Evolutionary conservation across 2,113 vertebrate species (phyloP), one percentile per base, ranked within the genome.

Genomic region (Oryzias curvinotus): DNA sequence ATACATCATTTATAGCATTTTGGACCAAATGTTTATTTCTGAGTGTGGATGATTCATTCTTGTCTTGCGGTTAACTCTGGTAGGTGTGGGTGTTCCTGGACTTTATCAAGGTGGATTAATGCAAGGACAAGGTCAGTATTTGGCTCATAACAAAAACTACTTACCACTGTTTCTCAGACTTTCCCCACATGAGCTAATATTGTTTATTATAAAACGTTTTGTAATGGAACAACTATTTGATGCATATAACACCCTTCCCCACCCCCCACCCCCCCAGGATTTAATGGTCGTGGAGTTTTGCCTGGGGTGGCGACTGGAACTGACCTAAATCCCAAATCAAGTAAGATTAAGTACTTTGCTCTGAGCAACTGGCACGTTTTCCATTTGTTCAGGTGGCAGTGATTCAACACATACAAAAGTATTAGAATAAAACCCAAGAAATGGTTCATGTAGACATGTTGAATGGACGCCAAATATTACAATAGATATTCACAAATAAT

Each of bases 271-370:
- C 21, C 36, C 14, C 0, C 65, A 99, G 96, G 96, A 45, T 89
- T 91, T 73, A 92, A 93, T 19, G 94, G 93, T 36, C 95, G 93
- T 0, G 97, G 97, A 16, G 93, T 99, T 68, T 91, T 99, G 70
- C 97, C 97, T 0, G 97, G 97, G 1, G 95, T 99, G 2, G 92
- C 96, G 55, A 96, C 93, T 8, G 97, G 97, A 63, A 87, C 78
- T 14, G 93, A 94, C 71, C 91, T 99, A 52, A 96, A 92, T 85
- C 80, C 92, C 0, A 99, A 98, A 91, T 89, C 62, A 78, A 71
- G 92, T 92, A 81, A 79, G 61, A 13, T 49, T n/a, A 28, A 12
- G 14, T 14, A 46, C 67, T 67, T 43, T 51, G n/a, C 44, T 41
- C 2, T 41, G 18, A 2, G 23, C 5, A 41, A 23, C 15, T 52